Percentiles rank a stretch among this genome's conserved stretches.
Conservation (phyloP, 1,140 invertebrate genomes). For the Trichonephila clavipes region DNA sequence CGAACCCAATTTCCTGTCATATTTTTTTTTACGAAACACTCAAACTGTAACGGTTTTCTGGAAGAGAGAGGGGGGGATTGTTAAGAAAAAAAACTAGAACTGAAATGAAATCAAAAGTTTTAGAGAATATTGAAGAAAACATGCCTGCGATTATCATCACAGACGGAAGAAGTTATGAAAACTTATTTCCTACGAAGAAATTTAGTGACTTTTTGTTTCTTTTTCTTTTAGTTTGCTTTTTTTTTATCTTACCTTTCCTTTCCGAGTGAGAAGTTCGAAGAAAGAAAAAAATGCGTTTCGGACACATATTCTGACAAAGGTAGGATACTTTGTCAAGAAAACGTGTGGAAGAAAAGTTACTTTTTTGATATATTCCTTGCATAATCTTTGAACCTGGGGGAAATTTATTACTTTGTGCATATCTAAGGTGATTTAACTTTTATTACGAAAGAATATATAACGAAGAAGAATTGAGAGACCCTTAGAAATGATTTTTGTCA, state of each 20-base stretch:
- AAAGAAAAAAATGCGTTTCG: neutral
- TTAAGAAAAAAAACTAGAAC: neutral
- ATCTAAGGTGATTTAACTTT: no score
- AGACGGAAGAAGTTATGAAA: slow-evolving; percentile 69
- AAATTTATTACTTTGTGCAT: neutral
- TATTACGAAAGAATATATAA: no score
- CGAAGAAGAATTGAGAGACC: no score
- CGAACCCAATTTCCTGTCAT: slow-evolving; percentile 75
- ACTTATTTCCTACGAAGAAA: slow-evolving; percentile 60
- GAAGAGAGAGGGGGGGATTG: neutral
- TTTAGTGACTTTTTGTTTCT: neutral
- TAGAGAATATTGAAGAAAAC: slow-evolving; percentile 58
- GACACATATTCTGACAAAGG: neutral
- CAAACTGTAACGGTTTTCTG: slow-evolving; percentile 35
- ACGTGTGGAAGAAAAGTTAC: neutral
- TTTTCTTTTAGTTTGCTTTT: neutral
- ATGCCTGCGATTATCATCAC: slow-evolving; percentile 69
- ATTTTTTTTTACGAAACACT: slow-evolving; percentile 57
- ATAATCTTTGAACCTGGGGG: neutral
- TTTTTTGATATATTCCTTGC: neutral
- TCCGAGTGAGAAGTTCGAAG: neutral
- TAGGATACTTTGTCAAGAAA: slow-evolving; percentile 29
- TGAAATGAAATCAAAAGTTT: slow-evolving; percentile 76
- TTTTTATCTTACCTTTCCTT: neutral
- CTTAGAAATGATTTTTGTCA: no score